phyloP scores from a whole-genome alignment of 2,888 invertebrate species.

The Brachylomia viminalis region DNA sequence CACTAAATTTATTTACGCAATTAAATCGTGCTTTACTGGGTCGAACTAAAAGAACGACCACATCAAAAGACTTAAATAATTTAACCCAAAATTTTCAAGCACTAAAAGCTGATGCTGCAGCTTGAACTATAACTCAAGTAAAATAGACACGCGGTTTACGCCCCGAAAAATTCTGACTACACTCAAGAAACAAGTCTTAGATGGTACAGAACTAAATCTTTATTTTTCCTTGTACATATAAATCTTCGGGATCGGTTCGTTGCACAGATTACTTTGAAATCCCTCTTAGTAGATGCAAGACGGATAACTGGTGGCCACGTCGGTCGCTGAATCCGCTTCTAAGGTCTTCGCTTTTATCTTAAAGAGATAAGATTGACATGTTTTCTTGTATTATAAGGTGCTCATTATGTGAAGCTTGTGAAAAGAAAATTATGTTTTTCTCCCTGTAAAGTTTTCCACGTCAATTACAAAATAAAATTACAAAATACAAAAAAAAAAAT shows the following conservation, averaged over 20 bases:
- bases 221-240: constrained; percentile 66
- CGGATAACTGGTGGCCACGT: constrained; percentile 66
- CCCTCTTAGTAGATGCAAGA: constrained; percentile 74
- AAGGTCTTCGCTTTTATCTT: constrained; percentile 50
- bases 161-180: constrained; percentile 56
- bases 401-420: not conserved
- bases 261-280: constrained; percentile 71
- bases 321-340: constrained; percentile 47
- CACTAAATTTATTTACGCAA: not conserved
- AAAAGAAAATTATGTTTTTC: not conserved
- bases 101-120: constrained; percentile 21
- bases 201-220: constrained; percentile 52
- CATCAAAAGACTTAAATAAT: not conserved
- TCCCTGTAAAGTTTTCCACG: not conserved
- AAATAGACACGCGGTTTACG: constrained; percentile 53
- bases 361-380: constrained; percentile 36
- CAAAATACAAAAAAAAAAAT: not conserved
- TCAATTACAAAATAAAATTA: not conserved
- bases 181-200: constrained; percentile 45
- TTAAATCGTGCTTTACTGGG: not conserved
- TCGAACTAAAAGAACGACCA: not conserved
- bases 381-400: constrained; percentile 24
- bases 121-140: constrained; percentile 39
- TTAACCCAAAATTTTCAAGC: not conserved
- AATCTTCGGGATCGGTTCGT: constrained; percentile 67